Base-by-base conservation (phyloP, 2,797 vertebrate species). In the Sternarchorhynchus goeldii region DNA sequence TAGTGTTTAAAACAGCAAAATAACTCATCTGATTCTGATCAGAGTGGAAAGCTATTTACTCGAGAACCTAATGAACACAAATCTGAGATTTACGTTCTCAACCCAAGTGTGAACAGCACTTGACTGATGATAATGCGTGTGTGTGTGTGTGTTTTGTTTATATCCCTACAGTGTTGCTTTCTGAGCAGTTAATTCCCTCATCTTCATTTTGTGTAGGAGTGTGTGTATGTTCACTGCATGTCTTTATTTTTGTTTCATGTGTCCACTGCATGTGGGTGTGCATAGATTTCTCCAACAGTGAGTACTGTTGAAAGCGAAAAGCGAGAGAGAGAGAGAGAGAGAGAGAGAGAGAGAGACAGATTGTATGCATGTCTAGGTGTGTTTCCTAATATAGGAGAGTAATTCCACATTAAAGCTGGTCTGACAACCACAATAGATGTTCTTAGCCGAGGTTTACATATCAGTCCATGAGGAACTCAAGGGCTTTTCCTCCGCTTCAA, bases 351-450 rank as follows among this genome's bases (percentile, higher is more conserved):
- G 79, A 8, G 56, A 65, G 8, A 62, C 6, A 34, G 20, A 39
- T 16, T 34, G 17, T 66, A 21, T 63, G 6, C 21, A 56, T n/a
- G 32, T 34, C 31, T 45, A 2, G 39, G 21, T 60, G 86, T 84
- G 80, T 81, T 71, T 85, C 81, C 86, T 87, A 88, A 90, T 88
- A 89, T 81, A 63, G 81, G 73, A 84, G 89, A 91, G 90, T 89
- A 87, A 90, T 90, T 89, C 82, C 74, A 82, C 82, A 73, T 82
- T 76, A 84, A 89, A 88, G 86, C 86, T 77, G 83, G 84, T 83
- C 86, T 90, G 89, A 91, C 91, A 89, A 86, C 67, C 82, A 67
- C 82, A 88, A 90, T 88, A 78, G 84, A 90, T 91, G 89, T 87
- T 86, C 85, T 81, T 84, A 83, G 70, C 53, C 34, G 53, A 16